These are phyloP conservation scores for Chironomus riparius DNA, from an alignment of 2,888 invertebrate species.

Conservation along the genomic window DNA sequence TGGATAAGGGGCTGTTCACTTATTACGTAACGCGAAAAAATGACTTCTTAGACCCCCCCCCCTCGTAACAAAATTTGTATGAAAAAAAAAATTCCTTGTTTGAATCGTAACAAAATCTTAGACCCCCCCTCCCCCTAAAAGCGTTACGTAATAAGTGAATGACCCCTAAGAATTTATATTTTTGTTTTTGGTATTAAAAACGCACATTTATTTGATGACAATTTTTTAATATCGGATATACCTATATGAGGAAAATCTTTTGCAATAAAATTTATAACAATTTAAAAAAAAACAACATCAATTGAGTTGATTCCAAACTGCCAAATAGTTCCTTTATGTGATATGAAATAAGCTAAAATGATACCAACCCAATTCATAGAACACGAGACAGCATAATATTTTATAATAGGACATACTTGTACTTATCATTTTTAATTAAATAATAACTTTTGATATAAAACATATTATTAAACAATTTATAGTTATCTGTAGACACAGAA, in stretches of 20 bases:
- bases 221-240: not conserved
- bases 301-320: not conserved
- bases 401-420: not conserved
- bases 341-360: constrained; percentile 1
- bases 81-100: no score
- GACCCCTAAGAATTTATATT: no score
- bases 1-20: no score
- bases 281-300: not conserved
- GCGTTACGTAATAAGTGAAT: no score
- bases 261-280: not conserved
- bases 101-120: no score
- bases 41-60: no score
- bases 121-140: no score
- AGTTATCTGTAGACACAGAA: not conserved
- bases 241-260: not conserved
- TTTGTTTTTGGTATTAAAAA: constrained; percentile 28
- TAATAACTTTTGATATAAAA: constrained; percentile 3
- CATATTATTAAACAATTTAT: not conserved
- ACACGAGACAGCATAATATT: not conserved
- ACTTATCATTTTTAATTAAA: not conserved
- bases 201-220: not conserved
- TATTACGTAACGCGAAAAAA: no score
- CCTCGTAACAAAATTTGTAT: no score
- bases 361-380: not conserved
- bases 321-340: constrained; percentile 19